Evolutionary conservation across 2,888 invertebrate species (phyloP).

Genomic region (Morpho deidamia): DNA sequence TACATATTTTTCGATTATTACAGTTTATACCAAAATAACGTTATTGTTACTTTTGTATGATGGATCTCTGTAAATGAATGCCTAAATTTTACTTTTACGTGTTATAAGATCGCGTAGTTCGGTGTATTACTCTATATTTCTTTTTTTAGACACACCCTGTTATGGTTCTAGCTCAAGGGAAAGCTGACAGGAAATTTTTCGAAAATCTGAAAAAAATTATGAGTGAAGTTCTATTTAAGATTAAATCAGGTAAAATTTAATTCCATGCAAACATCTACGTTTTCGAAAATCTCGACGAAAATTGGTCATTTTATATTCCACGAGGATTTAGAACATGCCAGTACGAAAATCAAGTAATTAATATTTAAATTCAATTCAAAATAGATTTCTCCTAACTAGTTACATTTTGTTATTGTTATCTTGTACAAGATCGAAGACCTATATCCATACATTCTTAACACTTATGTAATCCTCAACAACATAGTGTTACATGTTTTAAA

Average conservation of each 20-base stretch:
- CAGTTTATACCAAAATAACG: no score
- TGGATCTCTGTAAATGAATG: no score
- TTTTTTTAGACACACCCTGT: constrained; percentile 19
- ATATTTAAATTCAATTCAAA: not conserved
- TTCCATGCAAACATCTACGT: not conserved
- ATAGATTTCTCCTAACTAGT: no score
- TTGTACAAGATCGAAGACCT: no score
- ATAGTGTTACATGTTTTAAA: no score
- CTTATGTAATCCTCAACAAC: no score
- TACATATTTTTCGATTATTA: not conserved
- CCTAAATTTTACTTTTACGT: no score
- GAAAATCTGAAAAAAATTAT: not conserved
- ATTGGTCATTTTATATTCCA: constrained; percentile 18
- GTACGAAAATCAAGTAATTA: not conserved
- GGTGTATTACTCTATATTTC: not conserved
- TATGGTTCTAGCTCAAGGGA: constrained; percentile 19
- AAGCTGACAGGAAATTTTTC: constrained; percentile 16
- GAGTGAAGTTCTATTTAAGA: not conserved
- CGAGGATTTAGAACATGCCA: not conserved
- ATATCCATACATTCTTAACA: no score
- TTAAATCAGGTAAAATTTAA: not conserved
- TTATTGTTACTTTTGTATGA: no score
- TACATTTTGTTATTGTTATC: no score
- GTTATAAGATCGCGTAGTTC: not conserved
- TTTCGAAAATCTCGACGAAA: constrained; percentile 7